Evolutionary conservation across 2,888 invertebrate species (phyloP), one percentile per base, ranked within the genome.

Genomic region (Caenorhabditis panamensis): DNA sequence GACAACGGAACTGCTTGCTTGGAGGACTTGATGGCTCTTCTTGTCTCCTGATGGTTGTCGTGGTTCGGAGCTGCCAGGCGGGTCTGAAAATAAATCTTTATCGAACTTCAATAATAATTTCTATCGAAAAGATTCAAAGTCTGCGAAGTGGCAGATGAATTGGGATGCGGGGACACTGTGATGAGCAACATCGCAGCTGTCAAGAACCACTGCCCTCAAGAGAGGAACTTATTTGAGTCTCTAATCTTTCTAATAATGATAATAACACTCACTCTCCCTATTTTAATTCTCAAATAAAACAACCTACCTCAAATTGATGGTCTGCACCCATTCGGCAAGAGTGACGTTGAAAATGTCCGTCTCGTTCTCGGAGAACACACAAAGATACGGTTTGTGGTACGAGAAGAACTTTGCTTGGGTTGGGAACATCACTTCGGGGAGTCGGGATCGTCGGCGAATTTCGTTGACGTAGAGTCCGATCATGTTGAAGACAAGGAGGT

Each of bases 391-490:
- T 11, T 88, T 87, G 62, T 83, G 86, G 87, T 91, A 92, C 31
- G 89, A 80, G 72, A 90, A 89, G 37, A 82, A 86, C 24, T 82
- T 79, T 26, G 96, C 96, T 86, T 95, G 94, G 77, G 96, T 87
- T 6, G 98, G 97, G 93, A 97, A 98, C 96, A 98, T 97, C 83
- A 99, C 94, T 93, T 99, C 98, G 76, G 95, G 94, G 89, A 96
- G 95, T 59, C 98, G 92, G 28, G 95, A 96, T 87, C 96, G 95
- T 83, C 95, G 94, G 26, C 90, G 90, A 24, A 84, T 79, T n/a
- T 82, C 83, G 63, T 91, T 89, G 53, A 91, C 91, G 73, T 91
- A 91, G 28, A 91, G 72, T 31, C 89, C 91, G 54, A 91, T 76
- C 51, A 89, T 84, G 61, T 87, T 83, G 85, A 93, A 93, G 47